phyloP scores from a whole-genome alignment of 2,797 vertebrate genomes.

The Pseudochirops cupreus region DNA sequence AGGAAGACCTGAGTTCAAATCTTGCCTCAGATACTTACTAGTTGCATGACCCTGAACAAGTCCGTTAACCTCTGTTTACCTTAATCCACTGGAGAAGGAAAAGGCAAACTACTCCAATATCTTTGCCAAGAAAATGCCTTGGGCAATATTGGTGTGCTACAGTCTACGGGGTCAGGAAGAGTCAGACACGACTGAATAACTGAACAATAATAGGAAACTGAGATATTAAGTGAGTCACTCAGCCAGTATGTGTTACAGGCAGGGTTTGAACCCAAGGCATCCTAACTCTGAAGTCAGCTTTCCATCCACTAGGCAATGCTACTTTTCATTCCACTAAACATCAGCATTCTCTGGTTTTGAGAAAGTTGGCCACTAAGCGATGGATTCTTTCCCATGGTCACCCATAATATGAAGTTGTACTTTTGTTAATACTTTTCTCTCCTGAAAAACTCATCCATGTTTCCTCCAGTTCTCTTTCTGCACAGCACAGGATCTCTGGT shows the following conservation, averaged over 20 bases:
- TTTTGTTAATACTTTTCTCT: not conserved
- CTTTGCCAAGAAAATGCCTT: not conserved
- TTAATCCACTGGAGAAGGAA: not conserved
- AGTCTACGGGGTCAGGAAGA: not conserved
- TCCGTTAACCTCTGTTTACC: not conserved
- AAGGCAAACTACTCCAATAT: not conserved
- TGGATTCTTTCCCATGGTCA: not conserved
- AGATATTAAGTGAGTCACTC: not conserved
- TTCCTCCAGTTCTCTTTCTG: not conserved
- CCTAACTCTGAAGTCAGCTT: not conserved
- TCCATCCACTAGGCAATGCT: not conserved
- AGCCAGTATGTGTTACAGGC: not conserved
- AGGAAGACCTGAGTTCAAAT: not conserved
- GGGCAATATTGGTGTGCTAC: not conserved
- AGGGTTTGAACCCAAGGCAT: not conserved
- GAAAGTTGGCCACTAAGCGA: not conserved
- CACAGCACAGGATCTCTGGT: not conserved
- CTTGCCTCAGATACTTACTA: not conserved
- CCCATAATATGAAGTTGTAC: not conserved
- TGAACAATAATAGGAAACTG: not conserved
- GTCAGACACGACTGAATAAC: not conserved
- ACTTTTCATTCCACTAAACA: not conserved
- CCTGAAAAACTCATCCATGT: not conserved
- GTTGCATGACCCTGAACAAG: not conserved
- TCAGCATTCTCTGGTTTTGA: not conserved